These are phyloP conservation scores for Geotrupes spiniger DNA, from an alignment of 2,888 invertebrate genomes.

Conservation along the genomic window DNA sequence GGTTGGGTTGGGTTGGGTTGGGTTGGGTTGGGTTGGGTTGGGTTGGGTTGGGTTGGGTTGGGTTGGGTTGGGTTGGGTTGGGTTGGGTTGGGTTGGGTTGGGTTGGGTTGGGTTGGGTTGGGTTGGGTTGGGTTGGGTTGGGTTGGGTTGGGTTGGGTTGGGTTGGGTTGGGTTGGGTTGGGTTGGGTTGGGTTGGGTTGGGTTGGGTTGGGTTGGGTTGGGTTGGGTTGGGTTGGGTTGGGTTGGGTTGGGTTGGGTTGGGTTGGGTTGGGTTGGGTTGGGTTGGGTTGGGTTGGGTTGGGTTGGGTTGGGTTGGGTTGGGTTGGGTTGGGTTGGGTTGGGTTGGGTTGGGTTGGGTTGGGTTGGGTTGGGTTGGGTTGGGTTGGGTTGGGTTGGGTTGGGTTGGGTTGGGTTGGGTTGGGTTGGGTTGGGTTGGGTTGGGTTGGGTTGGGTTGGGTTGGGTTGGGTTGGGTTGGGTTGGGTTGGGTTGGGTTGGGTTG, in stretches of 20 bases:
- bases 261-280: conserved; percentile 17
- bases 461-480: conserved; percentile 18
- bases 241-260: conserved; percentile 15
- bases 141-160: conserved; percentile 9
- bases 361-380: conserved; percentile 6
- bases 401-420: conserved; percentile 5
- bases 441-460: conserved; percentile 18
- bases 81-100: conserved; percentile 12
- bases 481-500: conserved; percentile 18
- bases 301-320: conserved; percentile 1
- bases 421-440: conserved; percentile 12
- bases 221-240: conserved; percentile 14
- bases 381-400: conserved; percentile 6
- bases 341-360: conserved; percentile 5
- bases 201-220: conserved; percentile 14
- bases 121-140: conserved; percentile 8
- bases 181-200: conserved; percentile 15
- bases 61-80: conserved; percentile 12
- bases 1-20: conserved; percentile 17
- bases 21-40: conserved; percentile 18
- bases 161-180: conserved; percentile 13
- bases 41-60: conserved; percentile 15
- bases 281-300: conserved; percentile 19
- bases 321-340: conserved; percentile 1
- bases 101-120: conserved; percentile 8